Evolutionary conservation across 2,888 invertebrate genomes (phyloP).

Genomic region (Trichacis sp.): DNA sequence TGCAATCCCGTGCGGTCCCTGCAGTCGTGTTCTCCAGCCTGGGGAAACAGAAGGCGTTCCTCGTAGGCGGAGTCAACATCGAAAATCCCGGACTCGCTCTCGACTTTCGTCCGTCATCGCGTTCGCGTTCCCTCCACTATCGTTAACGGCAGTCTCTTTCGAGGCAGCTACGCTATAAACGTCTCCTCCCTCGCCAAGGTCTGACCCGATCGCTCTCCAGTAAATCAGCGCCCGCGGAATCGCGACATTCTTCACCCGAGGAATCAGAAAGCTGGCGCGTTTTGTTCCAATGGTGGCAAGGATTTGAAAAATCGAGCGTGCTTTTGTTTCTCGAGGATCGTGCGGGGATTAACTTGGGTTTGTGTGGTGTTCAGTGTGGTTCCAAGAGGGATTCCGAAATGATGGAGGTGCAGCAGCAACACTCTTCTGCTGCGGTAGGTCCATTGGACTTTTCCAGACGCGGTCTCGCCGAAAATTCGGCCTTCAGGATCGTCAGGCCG

Average conservation of each 20-base stretch:
- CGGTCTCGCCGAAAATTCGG: conserved; percentile 66
- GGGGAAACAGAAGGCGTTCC: conserved; percentile 52
- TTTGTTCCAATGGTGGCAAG: no score
- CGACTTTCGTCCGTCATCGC: conserved; percentile 60
- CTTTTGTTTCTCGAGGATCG: background rate
- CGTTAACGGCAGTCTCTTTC: conserved; percentile 66
- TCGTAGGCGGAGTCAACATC: conserved; percentile 55
- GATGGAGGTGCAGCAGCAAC: conserved; percentile 63
- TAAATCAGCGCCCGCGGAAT: background rate
- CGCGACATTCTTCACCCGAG: no score
- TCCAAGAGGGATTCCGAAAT: conserved; percentile 25
- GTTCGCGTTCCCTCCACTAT: conserved; percentile 57
- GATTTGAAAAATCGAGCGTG: no score
- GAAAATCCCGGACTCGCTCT: conserved; percentile 57
- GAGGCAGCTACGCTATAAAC: conserved; percentile 60
- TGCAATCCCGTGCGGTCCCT: conserved; percentile 17
- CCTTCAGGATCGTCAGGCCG: conserved; percentile 66
- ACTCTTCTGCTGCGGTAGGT: conserved; percentile 67
- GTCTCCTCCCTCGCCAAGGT: conserved; percentile 43
- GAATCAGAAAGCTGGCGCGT: no score
- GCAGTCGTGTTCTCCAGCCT: conserved; percentile 16
- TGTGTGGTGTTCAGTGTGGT: conserved; percentile 12
- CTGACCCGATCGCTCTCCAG: conserved; percentile 1
- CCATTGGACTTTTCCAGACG: conserved; percentile 66
- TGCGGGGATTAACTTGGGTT: background rate